Evolutionary conservation across 2,888 invertebrate species (phyloP), one percentile per base, ranked within the genome.

Genomic region (Brenthis ino): DNA sequence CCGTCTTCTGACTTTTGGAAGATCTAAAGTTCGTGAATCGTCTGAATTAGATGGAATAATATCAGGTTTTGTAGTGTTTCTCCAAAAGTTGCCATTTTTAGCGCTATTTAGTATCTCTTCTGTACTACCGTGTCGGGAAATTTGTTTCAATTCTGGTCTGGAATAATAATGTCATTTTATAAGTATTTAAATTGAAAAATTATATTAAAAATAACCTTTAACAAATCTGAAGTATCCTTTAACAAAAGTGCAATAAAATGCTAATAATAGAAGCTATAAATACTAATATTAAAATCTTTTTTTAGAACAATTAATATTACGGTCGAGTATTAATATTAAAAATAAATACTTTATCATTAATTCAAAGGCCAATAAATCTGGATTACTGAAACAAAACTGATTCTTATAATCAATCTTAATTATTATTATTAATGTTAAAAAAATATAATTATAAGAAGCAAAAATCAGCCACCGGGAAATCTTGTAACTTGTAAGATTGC

Each of bases 61-160:
- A 74, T 93, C 93, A 0, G 93, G 93, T 74, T 92, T 92, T 0
- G 88, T 83, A 37, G 77, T 81, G 77, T 85, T 90, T 60, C 92
- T 77, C 92, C 92, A 92, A 75, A 86, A 93, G 75, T 83, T 84
- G 0, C 93, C 93, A 0, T 81, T 80, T 73, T 89, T 90, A 4
- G 88, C 86, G 76, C 87, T 92, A 1, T 84, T 81, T 0, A 93
- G 79, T 37, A 93, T 91, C 72, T 91, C 91, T 51, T 91, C 90
- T 43, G 86, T 85, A 67, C 87, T 90, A 47, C 83, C 88, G 57
- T 91, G 85, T 0, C 86, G 86, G 8, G 80, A 78, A 0, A 88
- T 82, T 6, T 75, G 70, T 69, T 81, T 78, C 0, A 76, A 72
- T 72, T 80, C 82, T 51, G 77, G 69, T 33, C 85, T 86, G 75